A percentile compares a stretch with the other conserved stretches of the same genome.
These are phyloP conservation scores for Eubasilissa regina DNA, from an alignment of 1,140 invertebrate species.

Conservation along the genomic window DNA sequence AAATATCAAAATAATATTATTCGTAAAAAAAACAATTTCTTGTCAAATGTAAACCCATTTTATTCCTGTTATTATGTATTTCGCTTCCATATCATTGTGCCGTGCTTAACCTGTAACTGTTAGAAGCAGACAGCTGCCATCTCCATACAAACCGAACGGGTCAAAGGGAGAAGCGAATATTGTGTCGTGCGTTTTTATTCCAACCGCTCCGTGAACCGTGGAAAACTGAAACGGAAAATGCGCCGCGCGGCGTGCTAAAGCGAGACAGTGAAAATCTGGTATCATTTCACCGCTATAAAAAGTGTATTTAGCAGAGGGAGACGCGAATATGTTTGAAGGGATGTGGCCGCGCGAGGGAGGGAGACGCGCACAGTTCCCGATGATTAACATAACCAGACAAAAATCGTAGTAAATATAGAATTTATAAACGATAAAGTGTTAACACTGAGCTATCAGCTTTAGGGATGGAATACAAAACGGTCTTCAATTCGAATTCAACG, in stretches of 20 bases:
- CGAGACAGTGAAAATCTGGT: constrained; percentile 1
- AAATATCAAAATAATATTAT: background rate
- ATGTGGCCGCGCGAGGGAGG: background rate
- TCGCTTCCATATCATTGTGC: constrained; percentile 16
- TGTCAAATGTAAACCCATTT: constrained; percentile 13
- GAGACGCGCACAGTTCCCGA: background rate
- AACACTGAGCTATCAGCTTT: constrained; percentile 14
- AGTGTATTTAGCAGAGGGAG: constrained; percentile 25
- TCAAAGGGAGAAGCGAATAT: background rate
- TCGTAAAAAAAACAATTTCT: background rate
- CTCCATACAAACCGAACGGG: background rate
- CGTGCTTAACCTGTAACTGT: constrained; percentile 2
- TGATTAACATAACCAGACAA: constrained; percentile 27
- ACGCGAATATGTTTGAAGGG: constrained; percentile 7
- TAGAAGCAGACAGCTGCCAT: background rate
- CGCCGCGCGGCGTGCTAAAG: background rate
- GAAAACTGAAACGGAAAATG: constrained; percentile 10
- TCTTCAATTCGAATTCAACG: background rate
- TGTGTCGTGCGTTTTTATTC: background rate
- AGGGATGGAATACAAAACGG: background rate
- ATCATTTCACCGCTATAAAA: constrained; percentile 30
- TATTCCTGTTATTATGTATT: constrained; percentile 18
- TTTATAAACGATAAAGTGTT: constrained; percentile 35
- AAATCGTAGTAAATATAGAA: constrained; percentile 40
- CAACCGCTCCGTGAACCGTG: constrained; percentile 12